These are phyloP conservation scores for Ceyx melanurus DNA, from an alignment of 2,113 vertebrate genomes.

Conservation along the genomic window DNA sequence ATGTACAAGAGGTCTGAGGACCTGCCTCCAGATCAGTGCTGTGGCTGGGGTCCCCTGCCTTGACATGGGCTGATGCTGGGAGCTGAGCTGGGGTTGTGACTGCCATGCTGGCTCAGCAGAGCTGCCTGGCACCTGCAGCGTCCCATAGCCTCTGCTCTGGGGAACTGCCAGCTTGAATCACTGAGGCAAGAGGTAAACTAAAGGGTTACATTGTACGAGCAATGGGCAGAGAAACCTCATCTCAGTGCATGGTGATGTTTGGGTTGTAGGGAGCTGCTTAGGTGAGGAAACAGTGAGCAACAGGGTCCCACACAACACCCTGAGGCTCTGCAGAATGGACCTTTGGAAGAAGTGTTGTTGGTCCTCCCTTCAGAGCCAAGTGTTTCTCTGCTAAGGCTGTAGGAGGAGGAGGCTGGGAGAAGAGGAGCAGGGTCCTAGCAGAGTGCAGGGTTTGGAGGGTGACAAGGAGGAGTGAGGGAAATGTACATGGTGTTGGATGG, in stretches of 20 bases:
- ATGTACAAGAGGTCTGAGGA: not conserved
- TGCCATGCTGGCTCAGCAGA: accelerated
- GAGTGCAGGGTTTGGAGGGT: not conserved
- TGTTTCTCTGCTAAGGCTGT: not conserved
- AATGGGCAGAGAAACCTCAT: not conserved
- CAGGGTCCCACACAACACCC: no score
- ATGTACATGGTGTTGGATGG: accelerated
- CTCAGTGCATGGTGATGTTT: not conserved
- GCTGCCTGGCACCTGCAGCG: not conserved
- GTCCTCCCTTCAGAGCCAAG: not conserved
- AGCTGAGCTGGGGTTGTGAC: not conserved
- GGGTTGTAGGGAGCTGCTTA: not conserved
- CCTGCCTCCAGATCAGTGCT: accelerated
- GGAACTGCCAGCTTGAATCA: not conserved
- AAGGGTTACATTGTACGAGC: not conserved
- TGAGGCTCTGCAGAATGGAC: not conserved
- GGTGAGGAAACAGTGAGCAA: not conserved
- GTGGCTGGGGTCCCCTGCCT: not conserved
- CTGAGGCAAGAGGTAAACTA: no score
- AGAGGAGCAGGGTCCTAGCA: not conserved
- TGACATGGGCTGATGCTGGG: not conserved
- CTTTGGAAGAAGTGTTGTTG: accelerated
- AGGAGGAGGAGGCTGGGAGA: not conserved
- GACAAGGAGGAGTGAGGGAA: not conserved
- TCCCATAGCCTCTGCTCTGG: not conserved